Conservation (phyloP, 2,888 invertebrate genomes). For the Cistogaster globosa region DNA sequence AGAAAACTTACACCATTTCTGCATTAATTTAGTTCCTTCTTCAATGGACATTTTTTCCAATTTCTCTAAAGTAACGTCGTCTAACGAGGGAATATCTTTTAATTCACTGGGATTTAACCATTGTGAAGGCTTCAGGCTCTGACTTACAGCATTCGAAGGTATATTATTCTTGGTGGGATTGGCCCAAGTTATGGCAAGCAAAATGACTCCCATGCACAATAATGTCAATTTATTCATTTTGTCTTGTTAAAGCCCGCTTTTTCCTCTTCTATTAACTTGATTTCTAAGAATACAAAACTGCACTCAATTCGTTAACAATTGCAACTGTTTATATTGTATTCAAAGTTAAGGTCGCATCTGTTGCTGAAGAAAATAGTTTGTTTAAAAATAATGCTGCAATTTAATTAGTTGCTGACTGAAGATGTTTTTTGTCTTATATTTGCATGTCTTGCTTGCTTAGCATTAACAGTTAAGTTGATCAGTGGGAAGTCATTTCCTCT, state of each 20-base stretch:
- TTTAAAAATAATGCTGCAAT: neutral
- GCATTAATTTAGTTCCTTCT: slow-evolving; percentile 76
- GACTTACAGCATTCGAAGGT: slow-evolving; percentile 21
- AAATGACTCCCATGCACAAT: slow-evolving; percentile 75
- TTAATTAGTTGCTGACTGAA: too few relatives aligned
- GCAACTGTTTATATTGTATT: slow-evolving; percentile 48
- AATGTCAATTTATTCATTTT: slow-evolving; percentile 76
- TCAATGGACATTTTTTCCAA: slow-evolving; percentile 76
- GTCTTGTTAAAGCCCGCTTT: slow-evolving; percentile 16
- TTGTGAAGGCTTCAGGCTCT: slow-evolving; percentile 75
- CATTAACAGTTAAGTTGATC: slow-evolving; percentile 5
- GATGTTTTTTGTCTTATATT: neutral
- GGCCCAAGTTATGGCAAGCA: slow-evolving; percentile 74
- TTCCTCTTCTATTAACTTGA: slow-evolving; percentile 3
- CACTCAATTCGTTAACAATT: neutral
- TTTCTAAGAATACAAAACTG: slow-evolving; percentile 22
- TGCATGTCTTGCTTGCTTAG: slow-evolving; percentile 22
- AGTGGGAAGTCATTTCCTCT: slow-evolving; percentile 39
- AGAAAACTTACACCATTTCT: slow-evolving; percentile 76
- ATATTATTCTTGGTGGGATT: slow-evolving; percentile 56
- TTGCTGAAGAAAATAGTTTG: slow-evolving; percentile 3
- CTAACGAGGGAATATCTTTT: slow-evolving; percentile 74
- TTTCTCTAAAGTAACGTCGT: slow-evolving; percentile 75
- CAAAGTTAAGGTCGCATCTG: slow-evolving; percentile 12
- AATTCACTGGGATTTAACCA: slow-evolving; percentile 76